A percentile compares a stretch with the other conserved stretches of the same genome.
These are phyloP conservation scores for Euglossa dilemma DNA, from an alignment of 1,140 invertebrate genomes.

Conservation along the genomic window DNA sequence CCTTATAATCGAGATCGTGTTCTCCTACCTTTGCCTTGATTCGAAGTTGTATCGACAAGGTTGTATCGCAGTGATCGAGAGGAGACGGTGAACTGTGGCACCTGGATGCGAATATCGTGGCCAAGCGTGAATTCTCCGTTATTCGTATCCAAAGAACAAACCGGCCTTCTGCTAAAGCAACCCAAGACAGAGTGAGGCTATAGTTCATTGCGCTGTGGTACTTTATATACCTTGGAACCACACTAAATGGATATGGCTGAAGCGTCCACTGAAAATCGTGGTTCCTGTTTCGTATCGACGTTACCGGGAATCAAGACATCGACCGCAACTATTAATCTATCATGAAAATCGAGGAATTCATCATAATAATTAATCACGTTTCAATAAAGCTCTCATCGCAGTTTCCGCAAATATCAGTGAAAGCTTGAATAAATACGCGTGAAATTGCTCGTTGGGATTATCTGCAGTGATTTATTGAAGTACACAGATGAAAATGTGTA, in stretches of 20 bases:
- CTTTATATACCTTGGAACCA: constrained; percentile 52
- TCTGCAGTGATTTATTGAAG: no score
- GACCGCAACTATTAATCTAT: no score
- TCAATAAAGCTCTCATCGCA: no score
- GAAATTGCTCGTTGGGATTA: no score
- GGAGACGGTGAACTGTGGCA: background rate
- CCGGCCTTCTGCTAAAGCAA: constrained; percentile 29
- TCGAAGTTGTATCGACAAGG: no score
- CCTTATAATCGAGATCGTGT: background rate
- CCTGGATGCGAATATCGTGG: background rate
- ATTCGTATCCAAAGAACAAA: constrained; percentile 26
- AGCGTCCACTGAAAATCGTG: background rate
- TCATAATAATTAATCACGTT: no score
- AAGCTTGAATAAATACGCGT: no score
- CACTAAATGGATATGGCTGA: background rate
- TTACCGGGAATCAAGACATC: background rate
- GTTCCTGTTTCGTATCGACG: background rate
- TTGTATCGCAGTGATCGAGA: background rate
- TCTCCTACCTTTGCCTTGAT: background rate
- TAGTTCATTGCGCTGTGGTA: constrained; percentile 8
- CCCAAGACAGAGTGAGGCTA: constrained; percentile 55
- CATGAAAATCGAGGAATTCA: no score
- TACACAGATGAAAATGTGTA: no score
- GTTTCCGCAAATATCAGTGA: no score
- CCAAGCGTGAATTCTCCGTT: background rate